A percentile compares a stretch with the other conserved stretches of the same genome.
Evolutionary conservation across 2,113 vertebrate species (phyloP).

Genomic region (Saguinus midas): DNA sequence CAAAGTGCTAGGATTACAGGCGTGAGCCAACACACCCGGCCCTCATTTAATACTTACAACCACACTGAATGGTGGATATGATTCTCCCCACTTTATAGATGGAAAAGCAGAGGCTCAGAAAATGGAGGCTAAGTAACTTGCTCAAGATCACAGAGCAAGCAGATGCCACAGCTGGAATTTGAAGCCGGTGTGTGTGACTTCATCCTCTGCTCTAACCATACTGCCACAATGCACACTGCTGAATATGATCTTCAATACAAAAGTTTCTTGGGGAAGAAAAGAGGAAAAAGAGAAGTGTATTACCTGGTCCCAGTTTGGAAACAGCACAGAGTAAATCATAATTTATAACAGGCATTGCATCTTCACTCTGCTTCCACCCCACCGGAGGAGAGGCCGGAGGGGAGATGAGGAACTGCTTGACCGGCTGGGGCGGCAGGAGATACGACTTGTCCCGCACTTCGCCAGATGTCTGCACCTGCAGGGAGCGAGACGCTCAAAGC

Average conservation of each 20-base stretch:
- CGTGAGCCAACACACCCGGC: too few species aligned
- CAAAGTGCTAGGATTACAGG: too few species aligned
- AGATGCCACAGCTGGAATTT: background rate
- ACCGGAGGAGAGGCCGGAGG: constrained; percentile 95
- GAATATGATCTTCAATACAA: background rate
- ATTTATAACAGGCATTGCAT: constrained; percentile 94
- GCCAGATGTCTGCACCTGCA: constrained; percentile 89
- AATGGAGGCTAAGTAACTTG: background rate
- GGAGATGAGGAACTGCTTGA: constrained; percentile 98
- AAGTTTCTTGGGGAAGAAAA: background rate
- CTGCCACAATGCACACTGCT: fast-evolving
- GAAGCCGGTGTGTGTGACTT: background rate
- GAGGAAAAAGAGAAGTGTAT: constrained; percentile 10
- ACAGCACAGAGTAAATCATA: constrained; percentile 98
- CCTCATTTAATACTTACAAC: background rate
- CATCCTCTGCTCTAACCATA: too few species aligned
- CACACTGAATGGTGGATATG: background rate
- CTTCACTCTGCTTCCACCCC: constrained; percentile 97
- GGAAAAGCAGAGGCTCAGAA: background rate
- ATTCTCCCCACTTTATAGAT: background rate
- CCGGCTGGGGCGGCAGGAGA: constrained; percentile 93
- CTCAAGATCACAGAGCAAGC: background rate
- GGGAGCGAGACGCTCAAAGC: background rate
- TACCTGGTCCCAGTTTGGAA: constrained; percentile 96
- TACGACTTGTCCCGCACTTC: constrained; percentile 93